These are phyloP conservation scores for Adelosebastes latens DNA, from an alignment of 2,797 vertebrate genomes.

Conservation along the genomic window DNA sequence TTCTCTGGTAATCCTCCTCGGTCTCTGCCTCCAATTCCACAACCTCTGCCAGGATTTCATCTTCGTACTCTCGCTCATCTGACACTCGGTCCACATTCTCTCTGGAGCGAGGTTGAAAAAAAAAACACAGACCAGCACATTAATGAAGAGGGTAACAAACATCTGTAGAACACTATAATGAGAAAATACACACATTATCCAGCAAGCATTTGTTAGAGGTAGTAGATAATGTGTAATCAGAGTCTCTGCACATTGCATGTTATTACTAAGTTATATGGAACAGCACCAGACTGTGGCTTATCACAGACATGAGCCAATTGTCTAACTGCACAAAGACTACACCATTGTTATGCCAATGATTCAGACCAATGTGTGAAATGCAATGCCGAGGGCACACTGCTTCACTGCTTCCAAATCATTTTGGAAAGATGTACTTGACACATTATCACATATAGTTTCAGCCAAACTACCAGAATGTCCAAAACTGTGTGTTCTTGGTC, in stretches of 20 bases:
- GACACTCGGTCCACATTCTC: slow-evolving; percentile 85
- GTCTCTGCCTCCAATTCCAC: slow-evolving; percentile 86
- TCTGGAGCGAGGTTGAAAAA: slow-evolving; percentile 74
- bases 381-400: neutral
- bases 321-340: neutral
- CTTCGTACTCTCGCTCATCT: slow-evolving; percentile 86
- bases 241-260: neutral
- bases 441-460: too few relatives aligned
- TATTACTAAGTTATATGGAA: neutral
- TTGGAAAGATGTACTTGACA: neutral
- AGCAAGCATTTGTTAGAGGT: neutral
- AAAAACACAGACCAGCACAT: neutral
- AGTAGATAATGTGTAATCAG: neutral
- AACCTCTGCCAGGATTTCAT: slow-evolving; percentile 90
- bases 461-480: too few relatives aligned
- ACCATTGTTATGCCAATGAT: too few relatives aligned
- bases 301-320: neutral
- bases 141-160: neutral
- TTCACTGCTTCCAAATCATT: neutral
- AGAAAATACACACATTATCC: neutral
- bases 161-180: neutral
- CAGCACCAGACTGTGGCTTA: neutral
- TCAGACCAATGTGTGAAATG: neutral
- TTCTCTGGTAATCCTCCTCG: slow-evolving; percentile 87
- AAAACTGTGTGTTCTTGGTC: too few relatives aligned